These are phyloP conservation scores for Ia io DNA, from an alignment of 2,113 vertebrate genomes.

Conservation along the genomic window DNA sequence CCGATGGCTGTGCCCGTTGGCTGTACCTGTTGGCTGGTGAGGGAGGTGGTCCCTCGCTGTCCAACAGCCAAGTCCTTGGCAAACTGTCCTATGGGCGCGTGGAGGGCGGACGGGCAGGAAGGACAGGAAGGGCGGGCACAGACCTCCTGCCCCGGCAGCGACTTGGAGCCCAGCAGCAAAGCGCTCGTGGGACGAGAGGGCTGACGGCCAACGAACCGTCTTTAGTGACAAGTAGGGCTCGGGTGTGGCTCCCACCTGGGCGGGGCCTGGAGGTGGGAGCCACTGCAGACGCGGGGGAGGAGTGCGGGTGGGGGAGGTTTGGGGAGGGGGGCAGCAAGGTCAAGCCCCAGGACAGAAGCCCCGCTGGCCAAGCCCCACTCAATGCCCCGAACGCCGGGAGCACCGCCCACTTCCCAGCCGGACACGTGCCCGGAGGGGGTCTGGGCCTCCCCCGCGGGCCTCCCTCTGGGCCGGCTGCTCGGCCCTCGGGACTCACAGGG, in stretches of 20 bases:
- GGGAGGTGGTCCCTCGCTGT: background rate
- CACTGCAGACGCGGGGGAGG: background rate
- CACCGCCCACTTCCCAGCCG: background rate
- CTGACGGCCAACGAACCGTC: accelerated
- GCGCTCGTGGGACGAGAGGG: background rate
- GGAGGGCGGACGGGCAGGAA: background rate
- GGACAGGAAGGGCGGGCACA: background rate
- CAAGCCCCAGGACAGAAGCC: too few relatives aligned
- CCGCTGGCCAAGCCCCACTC: background rate
- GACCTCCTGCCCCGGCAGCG: background rate
- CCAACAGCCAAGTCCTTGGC: background rate
- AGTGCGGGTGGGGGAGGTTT: too few relatives aligned
- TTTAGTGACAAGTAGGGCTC: accelerated
- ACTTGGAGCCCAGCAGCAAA: background rate
- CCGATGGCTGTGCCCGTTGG: too few relatives aligned
- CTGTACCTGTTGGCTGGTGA: background rate
- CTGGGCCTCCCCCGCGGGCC: too few relatives aligned
- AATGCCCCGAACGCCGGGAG: too few relatives aligned
- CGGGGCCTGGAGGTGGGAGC: background rate
- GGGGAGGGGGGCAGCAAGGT: background rate
- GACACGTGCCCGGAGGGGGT: background rate
- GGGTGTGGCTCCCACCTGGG: background rate
- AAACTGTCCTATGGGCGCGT: too few relatives aligned
- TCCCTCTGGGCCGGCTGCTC: too few relatives aligned
- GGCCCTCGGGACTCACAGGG: background rate